A percentile compares a stretch with the other conserved stretches of the same genome.
These are phyloP conservation scores for Heteromyza rotundicornis DNA, from an alignment of 2,888 invertebrate genomes.

Conservation along the genomic window DNA sequence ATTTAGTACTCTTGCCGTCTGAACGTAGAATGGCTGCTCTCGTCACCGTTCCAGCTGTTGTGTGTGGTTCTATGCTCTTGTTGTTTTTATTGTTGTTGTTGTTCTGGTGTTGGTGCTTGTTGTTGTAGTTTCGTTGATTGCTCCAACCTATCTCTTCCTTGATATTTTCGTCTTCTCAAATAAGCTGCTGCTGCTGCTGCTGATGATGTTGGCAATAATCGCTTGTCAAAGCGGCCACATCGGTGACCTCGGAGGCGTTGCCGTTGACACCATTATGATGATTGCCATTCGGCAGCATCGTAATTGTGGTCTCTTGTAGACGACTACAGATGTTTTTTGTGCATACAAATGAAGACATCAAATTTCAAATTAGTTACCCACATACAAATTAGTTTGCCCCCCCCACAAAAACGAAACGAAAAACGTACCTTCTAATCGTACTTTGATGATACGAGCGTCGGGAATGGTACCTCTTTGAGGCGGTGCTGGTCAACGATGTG, in stretches of 20 bases:
- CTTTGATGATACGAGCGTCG: constrained; percentile 59
- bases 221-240: constrained; percentile 26
- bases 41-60: neutral
- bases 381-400: too few relatives aligned
- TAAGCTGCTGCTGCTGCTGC: constrained; percentile 22
- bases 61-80: neutral
- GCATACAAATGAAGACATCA: neutral
- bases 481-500: constrained; percentile 61
- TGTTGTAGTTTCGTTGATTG: neutral
- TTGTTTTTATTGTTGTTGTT: constrained; percentile 1
- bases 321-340: constrained; percentile 44
- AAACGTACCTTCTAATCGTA: constrained; percentile 56
- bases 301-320: constrained; percentile 51
- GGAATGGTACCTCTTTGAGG: constrained; percentile 59
- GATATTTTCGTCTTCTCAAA: too few relatives aligned
- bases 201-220: constrained; percentile 32
- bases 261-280: constrained; percentile 17
- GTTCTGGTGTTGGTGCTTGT: neutral
- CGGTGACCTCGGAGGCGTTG: neutral
- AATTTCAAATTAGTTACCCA: too few relatives aligned
- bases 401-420: too few relatives aligned
- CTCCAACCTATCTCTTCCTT: neutral
- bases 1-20: neutral
- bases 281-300: constrained; percentile 43
- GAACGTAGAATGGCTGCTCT: neutral